Evolutionary conservation across 2,888 invertebrate genomes (phyloP).

Genomic region (Leucophora obtusa): DNA sequence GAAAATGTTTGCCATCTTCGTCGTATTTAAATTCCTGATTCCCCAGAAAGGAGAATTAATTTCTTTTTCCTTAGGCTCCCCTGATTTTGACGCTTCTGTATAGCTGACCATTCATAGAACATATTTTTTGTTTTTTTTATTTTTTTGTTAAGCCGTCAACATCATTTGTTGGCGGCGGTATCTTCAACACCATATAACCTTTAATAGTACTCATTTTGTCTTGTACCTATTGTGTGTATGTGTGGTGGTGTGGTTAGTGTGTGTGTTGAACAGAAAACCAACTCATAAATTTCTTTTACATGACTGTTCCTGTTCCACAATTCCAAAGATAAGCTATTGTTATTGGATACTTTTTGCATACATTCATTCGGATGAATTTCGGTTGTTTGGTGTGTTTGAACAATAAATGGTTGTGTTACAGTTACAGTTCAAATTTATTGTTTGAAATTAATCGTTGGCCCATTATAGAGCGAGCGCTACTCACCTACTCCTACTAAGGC

Average conservation of each 20-base stretch:
- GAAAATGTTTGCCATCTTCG: no score
- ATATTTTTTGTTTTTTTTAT: slow-evolving; percentile 7
- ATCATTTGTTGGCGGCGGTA: slow-evolving; percentile 38
- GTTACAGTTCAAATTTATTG: slow-evolving; percentile 61
- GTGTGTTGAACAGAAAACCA: slow-evolving; percentile 43
- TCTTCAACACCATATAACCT: slow-evolving; percentile 52
- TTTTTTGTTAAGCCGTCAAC: slow-evolving; percentile 50
- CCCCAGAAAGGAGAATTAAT: no score
- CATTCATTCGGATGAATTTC: slow-evolving; percentile 1
- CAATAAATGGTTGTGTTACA: slow-evolving; percentile 59
- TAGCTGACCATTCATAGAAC: background rate
- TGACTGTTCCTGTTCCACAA: slow-evolving; percentile 43
- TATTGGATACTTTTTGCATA: slow-evolving; percentile 57
- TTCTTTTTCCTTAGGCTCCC: background rate
- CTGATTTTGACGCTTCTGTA: background rate
- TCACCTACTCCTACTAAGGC: slow-evolving; percentile 32
- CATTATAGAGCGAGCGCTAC: slow-evolving; percentile 35
- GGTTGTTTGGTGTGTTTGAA: slow-evolving; percentile 20
- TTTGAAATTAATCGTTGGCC: slow-evolving; percentile 57
- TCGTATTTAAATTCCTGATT: no score
- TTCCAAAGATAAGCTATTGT: slow-evolving; percentile 55
- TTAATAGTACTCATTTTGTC: slow-evolving; percentile 36
- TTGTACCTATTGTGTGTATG: background rate
- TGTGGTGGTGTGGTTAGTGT: slow-evolving; percentile 5
- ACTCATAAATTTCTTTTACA: slow-evolving; percentile 47